Evolutionary conservation across 1,140 invertebrate genomes (phyloP).

Genomic region (Ditylenchus dipsaci): DNA sequence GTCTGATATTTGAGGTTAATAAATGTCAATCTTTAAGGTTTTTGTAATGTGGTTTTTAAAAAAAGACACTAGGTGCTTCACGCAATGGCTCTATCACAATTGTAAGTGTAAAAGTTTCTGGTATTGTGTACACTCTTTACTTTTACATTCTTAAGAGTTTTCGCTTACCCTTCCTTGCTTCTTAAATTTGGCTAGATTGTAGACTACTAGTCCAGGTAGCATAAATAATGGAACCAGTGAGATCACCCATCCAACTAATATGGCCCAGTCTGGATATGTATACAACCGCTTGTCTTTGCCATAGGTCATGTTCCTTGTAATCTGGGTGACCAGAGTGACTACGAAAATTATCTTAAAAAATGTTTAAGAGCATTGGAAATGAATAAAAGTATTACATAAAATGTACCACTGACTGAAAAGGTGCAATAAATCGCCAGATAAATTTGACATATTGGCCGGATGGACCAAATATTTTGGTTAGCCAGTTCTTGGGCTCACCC

Average conservation of each 20-base stretch:
- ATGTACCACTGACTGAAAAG: conserved; percentile 20
- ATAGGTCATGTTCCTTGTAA: conserved; percentile 18
- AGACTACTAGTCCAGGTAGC: conserved; percentile 29
- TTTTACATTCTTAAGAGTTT: no score
- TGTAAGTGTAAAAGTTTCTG: no score
- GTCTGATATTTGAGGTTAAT: no score
- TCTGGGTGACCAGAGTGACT: conserved; percentile 9
- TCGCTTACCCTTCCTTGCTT: conserved; percentile 26
- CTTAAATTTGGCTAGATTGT: conserved; percentile 35
- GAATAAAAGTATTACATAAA: background rate
- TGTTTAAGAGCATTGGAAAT: background rate
- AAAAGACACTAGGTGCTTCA: no score
- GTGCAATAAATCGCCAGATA: conserved; percentile 25
- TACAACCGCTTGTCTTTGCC: conserved; percentile 34
- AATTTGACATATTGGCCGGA: conserved; percentile 22
- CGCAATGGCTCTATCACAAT: no score
- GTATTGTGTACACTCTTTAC: no score
- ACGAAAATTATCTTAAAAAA: conserved; percentile 32
- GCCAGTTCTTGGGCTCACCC: conserved; percentile 13
- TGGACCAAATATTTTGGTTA: conserved; percentile 22
- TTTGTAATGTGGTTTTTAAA: no score
- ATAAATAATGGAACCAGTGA: conserved; percentile 33
- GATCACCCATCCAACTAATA: conserved; percentile 35
- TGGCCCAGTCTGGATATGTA: conserved; percentile 33
- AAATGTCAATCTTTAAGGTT: no score